These are phyloP conservation scores for Ophiothrix spiculata DNA, from an alignment of 35 echinoderm and acorn worm genomes.

Conservation along the genomic window DNA sequence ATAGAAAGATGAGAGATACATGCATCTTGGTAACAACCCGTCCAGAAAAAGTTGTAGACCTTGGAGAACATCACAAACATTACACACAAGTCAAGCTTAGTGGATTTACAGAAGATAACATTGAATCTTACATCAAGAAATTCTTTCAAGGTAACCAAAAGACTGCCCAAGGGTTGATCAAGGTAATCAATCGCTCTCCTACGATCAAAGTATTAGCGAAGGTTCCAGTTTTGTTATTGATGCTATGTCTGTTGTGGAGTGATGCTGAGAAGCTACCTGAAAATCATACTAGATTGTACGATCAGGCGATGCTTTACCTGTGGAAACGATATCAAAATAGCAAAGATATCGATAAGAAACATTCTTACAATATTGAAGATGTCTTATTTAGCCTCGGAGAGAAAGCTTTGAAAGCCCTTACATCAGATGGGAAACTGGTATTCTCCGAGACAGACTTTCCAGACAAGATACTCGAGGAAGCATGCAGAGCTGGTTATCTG, in stretches of 20 bases:
- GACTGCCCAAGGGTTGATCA: not conserved
- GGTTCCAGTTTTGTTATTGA: not conserved
- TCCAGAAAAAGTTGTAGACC: not conserved
- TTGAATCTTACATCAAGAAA: not conserved
- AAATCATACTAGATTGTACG: not conserved
- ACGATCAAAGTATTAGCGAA: not conserved
- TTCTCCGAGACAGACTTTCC: not conserved
- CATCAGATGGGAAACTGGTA: not conserved
- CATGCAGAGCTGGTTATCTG: not conserved
- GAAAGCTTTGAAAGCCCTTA: not conserved
- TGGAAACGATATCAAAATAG: not conserved
- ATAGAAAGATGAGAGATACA: not conserved
- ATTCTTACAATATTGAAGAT: not conserved
- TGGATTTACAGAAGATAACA: not conserved
- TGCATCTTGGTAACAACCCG: not conserved
- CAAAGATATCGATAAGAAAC: not conserved
- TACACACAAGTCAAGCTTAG: not conserved
- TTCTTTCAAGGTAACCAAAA: not conserved
- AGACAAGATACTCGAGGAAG: not conserved
- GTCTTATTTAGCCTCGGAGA: not conserved
- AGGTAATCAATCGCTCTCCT: not conserved
- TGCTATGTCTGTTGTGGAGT: not conserved
- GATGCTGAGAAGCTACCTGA: not conserved
- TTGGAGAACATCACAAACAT: not conserved
- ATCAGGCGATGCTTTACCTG: not conserved